Percentiles rank a stretch among this genome's conserved stretches.
Evolutionary conservation across 2,888 invertebrate genomes (phyloP).

Genomic region (Harmothoe impar): DNA sequence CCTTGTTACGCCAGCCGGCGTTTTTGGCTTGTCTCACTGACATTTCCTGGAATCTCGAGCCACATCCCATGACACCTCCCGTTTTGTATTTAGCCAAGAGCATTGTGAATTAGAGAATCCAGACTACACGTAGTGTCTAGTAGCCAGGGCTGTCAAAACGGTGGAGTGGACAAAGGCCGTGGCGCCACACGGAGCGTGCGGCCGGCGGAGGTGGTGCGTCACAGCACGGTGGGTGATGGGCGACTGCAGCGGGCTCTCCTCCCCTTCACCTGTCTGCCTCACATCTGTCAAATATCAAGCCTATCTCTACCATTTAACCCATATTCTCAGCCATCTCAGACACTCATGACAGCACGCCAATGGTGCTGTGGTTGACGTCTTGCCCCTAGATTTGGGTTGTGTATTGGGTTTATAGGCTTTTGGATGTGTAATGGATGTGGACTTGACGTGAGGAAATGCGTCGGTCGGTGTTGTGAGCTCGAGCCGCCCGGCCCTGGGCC

Average conservation of each 20-base stretch:
- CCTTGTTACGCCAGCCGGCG: constrained; percentile 38
- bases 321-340: too few species aligned
- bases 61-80: neutral
- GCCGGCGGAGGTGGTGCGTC: constrained; percentile 24
- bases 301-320: too few species aligned
- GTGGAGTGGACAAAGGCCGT: neutral
- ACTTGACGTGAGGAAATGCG: too few species aligned
- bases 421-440: too few species aligned
- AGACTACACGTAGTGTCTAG: neutral
- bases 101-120: neutral
- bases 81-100: neutral
- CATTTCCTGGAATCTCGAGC: neutral
- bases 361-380: too few species aligned
- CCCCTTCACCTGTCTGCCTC: neutral
- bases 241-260: neutral
- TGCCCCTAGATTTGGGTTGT: too few species aligned
- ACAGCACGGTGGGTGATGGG: neutral
- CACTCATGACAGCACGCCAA: too few species aligned
- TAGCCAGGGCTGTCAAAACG: neutral
- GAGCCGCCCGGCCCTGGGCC: too few species aligned
- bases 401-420: too few species aligned
- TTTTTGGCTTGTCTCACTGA: neutral
- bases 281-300: too few species aligned
- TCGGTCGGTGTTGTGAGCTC: too few species aligned
- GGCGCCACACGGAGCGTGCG: neutral